Percentiles rank a stretch among this genome's conserved stretches.
These are phyloP conservation scores for Zoanthus sociatus DNA, from an alignment of 92 coral and sea anemone species.

Conservation along the genomic window DNA sequence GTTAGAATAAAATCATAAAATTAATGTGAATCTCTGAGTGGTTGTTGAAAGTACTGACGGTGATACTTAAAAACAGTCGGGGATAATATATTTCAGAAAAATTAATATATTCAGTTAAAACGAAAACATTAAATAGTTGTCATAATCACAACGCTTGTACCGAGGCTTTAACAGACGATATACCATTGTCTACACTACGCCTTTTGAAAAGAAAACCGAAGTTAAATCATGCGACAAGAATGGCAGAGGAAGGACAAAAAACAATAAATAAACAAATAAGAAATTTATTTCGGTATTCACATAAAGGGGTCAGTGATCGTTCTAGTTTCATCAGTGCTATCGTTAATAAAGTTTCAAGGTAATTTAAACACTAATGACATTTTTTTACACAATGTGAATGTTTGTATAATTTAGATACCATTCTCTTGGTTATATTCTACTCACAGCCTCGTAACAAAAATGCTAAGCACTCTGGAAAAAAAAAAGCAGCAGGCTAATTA, in stretches of 20 bases:
- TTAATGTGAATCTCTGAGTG: no score
- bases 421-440: conserved; percentile 6
- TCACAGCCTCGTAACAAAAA: not conserved
- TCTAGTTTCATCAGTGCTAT: not conserved
- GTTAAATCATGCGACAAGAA: conserved; percentile 1
- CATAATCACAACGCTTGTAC: not conserved
- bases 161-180: not conserved
- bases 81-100: no score
- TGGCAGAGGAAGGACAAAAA: conserved; percentile 1
- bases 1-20: no score
- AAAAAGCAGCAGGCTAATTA: not conserved
- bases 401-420: not conserved
- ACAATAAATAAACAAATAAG: not conserved
- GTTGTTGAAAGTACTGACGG: no score
- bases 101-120: not conserved
- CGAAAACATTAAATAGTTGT: conserved; percentile 2
- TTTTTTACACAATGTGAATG: not conserved
- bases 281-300: not conserved
- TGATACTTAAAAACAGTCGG: no score
- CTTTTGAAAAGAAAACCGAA: conserved; percentile 3
- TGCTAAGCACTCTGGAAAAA: not conserved
- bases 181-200: not conserved
- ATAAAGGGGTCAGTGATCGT: conserved; percentile 5
- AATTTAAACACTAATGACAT: not conserved
- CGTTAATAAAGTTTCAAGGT: conserved; percentile 3